Evolutionary conservation across 2,113 vertebrate genomes (phyloP), one percentile per base, ranked within the genome.

Genomic region (Recurvirostra avosetta): DNA sequence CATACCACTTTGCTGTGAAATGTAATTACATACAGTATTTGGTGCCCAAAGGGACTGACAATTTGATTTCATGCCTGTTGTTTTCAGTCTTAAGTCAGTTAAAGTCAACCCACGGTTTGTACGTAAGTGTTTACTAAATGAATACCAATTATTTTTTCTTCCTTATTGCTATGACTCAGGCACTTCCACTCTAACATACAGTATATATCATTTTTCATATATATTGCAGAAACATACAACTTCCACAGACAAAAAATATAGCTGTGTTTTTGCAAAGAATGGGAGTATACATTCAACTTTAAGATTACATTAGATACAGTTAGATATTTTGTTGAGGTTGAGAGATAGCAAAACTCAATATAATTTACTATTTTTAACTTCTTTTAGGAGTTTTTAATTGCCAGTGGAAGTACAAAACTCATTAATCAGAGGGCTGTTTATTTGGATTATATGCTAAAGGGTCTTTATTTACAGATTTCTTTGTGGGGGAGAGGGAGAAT

Each of bases 111-210:
- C 70, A 76, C 12, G 10, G 41, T 56, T 88, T 92, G 59, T 58
- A 91, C 49, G 75, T 84, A 36, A 56, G 40, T 73, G 58, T 92
- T 96, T 94, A 76, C 30, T 90, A 80, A 95, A 91, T 84, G 67
- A 95, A 90, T 76, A 70, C 36, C 58, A 94, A 91, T 95, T 91
- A 89, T 80, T 94, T 86, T 94, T 71, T 29, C 16, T 52, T 91
- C 59, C 52, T 86, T 68, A 68, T 67, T 14, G 2, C 40, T 73
- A 32, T 68, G 74, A 85, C 45, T 93, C 66, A 85, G 58, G 71
- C 53, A 94, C 58, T 96, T 95, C 76, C 6, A 29, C 75, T 68
- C 22, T 73, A 61, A 86, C 29, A 52, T 8, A 75, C 11, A 55
- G 16, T 40, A n/a, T 49, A 18, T 47, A 27, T 49, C 21, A 29